phyloP scores from a whole-genome alignment of 2,113 vertebrate genomes.

The Sciurus niger region DNA sequence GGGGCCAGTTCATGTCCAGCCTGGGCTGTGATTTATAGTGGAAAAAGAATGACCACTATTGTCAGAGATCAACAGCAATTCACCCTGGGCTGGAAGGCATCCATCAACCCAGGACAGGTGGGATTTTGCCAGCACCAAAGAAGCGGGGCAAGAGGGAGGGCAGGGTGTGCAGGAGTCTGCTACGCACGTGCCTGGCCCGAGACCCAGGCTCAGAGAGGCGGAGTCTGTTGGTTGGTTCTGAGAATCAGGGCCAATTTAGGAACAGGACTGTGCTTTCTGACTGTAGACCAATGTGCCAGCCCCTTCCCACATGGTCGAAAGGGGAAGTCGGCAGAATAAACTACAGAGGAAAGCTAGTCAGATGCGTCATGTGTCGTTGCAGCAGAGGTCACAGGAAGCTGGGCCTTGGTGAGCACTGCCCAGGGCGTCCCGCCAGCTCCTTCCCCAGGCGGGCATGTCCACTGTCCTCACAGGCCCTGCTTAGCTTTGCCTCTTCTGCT shows the following conservation, averaged over 20 bases:
- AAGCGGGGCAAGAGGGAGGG: neutral
- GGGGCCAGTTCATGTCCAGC: accelerated
- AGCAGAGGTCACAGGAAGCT: accelerated
- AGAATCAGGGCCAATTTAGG: neutral
- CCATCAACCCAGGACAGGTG: accelerated
- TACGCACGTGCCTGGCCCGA: accelerated
- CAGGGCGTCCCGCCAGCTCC: neutral
- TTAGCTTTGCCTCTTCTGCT: neutral
- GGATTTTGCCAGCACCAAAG: neutral
- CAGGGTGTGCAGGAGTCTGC: accelerated
- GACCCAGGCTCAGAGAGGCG: neutral
- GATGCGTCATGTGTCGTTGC: neutral
- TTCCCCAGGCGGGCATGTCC: neutral
- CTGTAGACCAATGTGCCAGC: accelerated
- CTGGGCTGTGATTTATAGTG: accelerated
- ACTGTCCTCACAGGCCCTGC: neutral
- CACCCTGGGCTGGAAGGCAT: neutral
- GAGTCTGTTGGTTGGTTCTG: no score
- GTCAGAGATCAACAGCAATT: neutral
- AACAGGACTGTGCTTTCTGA: neutral
- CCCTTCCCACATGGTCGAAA: neutral
- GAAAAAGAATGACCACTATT: neutral
- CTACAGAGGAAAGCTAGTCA: neutral
- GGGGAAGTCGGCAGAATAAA: no score
- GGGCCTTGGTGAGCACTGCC: no score